These are phyloP conservation scores for Equus quagga DNA, from an alignment of 2,113 vertebrate genomes.

Conservation along the genomic window DNA sequence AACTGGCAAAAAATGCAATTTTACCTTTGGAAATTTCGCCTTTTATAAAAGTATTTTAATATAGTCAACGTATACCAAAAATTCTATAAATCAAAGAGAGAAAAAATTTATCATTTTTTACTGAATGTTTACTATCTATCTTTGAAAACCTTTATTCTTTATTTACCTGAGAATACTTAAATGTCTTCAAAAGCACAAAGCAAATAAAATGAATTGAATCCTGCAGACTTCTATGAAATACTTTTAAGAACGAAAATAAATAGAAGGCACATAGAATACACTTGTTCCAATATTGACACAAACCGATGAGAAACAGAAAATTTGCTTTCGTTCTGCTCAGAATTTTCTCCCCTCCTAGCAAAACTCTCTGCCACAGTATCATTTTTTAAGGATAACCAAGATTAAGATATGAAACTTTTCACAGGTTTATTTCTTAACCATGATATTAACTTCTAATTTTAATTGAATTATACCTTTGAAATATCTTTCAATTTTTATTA, in stretches of 20 bases:
- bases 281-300: conserved; percentile 68
- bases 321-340: conserved; percentile 1
- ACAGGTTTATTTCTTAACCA: conserved; percentile 5
- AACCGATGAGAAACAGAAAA: conserved; percentile 54
- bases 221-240: conserved; percentile 52
- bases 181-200: conserved; percentile 12
- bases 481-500: not conserved
- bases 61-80: not conserved
- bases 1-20: not conserved
- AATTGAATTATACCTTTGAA: conserved; percentile 11
- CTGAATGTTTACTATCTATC: not conserved
- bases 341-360: not conserved
- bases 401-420: conserved; percentile 47
- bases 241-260: conserved; percentile 69
- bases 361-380: not conserved
- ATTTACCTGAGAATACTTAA: conserved; percentile 42
- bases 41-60: conserved; percentile 2
- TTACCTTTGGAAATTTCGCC: not conserved
- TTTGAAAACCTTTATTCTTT: not conserved
- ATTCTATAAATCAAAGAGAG: not conserved
- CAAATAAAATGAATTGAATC: conserved; percentile 59
- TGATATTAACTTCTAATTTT: conserved; percentile 33
- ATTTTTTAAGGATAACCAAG: not conserved
- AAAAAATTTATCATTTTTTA: not conserved
- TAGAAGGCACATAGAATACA: conserved; percentile 13